Conservation (phyloP, 1,140 invertebrate genomes). For the Homalodisca vitripennis region DNA sequence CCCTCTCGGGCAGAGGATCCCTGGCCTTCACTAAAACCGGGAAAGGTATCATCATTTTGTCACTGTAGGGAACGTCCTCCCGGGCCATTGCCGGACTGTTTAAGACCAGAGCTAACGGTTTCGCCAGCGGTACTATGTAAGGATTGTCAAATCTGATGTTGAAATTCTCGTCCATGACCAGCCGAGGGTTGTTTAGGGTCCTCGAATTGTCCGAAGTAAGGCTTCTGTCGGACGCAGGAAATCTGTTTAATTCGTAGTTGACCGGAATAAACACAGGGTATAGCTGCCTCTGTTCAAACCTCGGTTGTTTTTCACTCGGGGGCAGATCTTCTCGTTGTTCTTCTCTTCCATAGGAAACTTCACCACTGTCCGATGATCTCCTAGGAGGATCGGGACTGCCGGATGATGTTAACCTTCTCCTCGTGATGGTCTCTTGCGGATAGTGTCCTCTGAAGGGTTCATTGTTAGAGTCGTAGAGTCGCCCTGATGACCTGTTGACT, state of each 20-base stretch:
- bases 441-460: too few relatives aligned
- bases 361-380: too few relatives aligned
- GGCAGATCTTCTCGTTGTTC: background rate
- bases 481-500: background rate
- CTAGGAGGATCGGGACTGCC: too few relatives aligned
- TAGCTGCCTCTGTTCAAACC: background rate
- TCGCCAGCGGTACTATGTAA: slow-evolving; percentile 5
- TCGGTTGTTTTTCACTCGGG: background rate
- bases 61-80: background rate
- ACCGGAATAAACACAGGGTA: slow-evolving; percentile 6
- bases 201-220: background rate
- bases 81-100: background rate
- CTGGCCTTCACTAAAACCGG: slow-evolving; percentile 14
- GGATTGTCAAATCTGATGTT: slow-evolving; percentile 21
- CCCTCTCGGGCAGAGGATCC: background rate
- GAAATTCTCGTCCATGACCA: slow-evolving; percentile 14
- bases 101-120: slow-evolving; percentile 6
- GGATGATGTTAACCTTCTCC: too few relatives aligned
- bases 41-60: slow-evolving; percentile 19
- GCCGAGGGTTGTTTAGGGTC: background rate
- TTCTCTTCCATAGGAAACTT: too few relatives aligned
- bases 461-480: too few relatives aligned
- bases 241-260: slow-evolving; percentile 11
- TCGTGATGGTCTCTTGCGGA: background rate
- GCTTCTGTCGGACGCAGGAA: background rate